Evolutionary conservation across 2,888 invertebrate genomes (phyloP).

Genomic region (Orthonychiurus folsomi): DNA sequence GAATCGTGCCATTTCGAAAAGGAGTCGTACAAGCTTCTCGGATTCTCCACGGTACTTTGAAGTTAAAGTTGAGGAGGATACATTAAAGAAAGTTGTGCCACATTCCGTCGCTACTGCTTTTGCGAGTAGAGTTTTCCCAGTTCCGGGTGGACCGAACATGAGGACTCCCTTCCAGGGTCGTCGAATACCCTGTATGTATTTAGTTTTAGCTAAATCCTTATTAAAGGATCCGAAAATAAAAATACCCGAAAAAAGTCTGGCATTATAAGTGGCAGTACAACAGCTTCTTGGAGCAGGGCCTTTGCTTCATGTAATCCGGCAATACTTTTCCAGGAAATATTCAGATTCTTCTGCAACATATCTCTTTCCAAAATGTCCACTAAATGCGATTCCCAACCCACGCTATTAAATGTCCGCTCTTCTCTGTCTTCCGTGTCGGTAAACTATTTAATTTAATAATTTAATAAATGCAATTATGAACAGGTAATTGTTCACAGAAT

Average conservation of each 20-base stretch:
- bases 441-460: conserved; percentile 17
- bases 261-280: conserved; percentile 75
- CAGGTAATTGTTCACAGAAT: not conserved
- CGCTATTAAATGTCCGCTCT: conserved; percentile 53
- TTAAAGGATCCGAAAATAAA: not conserved
- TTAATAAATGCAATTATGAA: conserved; percentile 1
- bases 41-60: conserved; percentile 87
- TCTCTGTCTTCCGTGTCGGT: conserved; percentile 39
- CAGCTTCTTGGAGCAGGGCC: conserved; percentile 70
- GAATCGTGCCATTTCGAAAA: conserved; percentile 83
- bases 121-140: conserved; percentile 71
- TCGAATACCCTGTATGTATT: conserved; percentile 56
- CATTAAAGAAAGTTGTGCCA: conserved; percentile 77
- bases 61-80: conserved; percentile 74
- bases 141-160: conserved; percentile 61
- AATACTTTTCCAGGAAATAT: conserved; percentile 71
- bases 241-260: conserved; percentile 74
- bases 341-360: conserved; percentile 70
- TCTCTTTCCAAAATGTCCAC: conserved; percentile 77
- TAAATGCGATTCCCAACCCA: conserved; percentile 64
- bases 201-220: not conserved
- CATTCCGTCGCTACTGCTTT: conserved; percentile 85
- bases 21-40: conserved; percentile 72
- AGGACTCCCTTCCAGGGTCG: conserved; percentile 71
- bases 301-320: conserved; percentile 66